phyloP scores from a whole-genome alignment of 2,113 vertebrate species.

The Gymnocephalus cernua region DNA sequence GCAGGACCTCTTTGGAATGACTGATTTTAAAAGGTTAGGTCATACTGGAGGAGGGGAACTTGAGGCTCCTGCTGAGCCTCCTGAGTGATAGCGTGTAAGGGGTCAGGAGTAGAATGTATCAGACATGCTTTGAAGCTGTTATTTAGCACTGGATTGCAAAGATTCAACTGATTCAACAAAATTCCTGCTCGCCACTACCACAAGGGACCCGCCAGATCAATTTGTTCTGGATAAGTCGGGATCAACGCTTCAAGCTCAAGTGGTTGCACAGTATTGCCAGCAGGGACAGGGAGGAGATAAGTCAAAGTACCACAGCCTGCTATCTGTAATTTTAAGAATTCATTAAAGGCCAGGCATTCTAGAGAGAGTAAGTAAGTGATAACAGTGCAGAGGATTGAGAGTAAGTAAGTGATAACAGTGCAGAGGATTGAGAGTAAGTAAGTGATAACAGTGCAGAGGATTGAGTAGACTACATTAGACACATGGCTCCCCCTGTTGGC shows the following conservation, averaged over 20 bases:
- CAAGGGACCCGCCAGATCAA: conserved; percentile 15
- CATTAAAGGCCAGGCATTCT: neutral
- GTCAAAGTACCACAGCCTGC: neutral
- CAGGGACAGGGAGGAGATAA: conserved; percentile 11
- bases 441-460: neutral
- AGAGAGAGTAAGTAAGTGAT: neutral
- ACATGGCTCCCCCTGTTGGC: conserved; percentile 71
- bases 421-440: neutral
- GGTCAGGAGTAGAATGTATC: conserved; percentile 22
- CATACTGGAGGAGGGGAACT: conserved; percentile 11
- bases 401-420: too few species aligned
- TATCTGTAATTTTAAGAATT: neutral
- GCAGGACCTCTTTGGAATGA: conserved; percentile 23
- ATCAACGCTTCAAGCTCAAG: conserved; percentile 9
- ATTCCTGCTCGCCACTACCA: neutral
- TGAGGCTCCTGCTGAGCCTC: conserved; percentile 22
- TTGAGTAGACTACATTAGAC: neutral
- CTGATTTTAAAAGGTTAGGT: conserved; percentile 40
- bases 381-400: neutral
- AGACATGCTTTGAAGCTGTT: conserved; percentile 26
- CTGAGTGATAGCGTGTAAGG: conserved; percentile 11
- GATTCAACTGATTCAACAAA: conserved; percentile 31
- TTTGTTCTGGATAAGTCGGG: conserved; percentile 32
- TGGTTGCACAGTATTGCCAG: neutral
- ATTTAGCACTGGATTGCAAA: conserved; percentile 26